Conservation (phyloP, 2,888 invertebrate genomes). For the Andrena hattorfiana region DNA sequence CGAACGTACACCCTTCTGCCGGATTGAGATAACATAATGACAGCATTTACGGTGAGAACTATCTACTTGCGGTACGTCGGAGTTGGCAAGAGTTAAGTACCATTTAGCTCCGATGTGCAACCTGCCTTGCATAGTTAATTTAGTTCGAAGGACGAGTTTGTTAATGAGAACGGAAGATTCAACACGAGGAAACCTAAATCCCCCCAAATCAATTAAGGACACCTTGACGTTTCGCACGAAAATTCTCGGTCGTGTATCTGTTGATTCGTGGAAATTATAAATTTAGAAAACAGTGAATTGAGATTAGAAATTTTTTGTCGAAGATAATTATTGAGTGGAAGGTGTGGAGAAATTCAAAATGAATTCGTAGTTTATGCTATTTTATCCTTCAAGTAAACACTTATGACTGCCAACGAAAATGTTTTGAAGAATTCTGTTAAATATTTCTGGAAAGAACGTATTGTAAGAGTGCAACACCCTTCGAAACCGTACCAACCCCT, state of each 20-base stretch:
- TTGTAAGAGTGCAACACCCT: slow-evolving; percentile 7
- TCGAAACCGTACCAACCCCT: slow-evolving; percentile 49
- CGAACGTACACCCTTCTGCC: slow-evolving; percentile 70
- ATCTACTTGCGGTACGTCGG: slow-evolving; percentile 74
- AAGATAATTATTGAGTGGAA: too few relatives aligned
- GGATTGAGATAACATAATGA: slow-evolving; percentile 79
- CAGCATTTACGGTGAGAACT: slow-evolving; percentile 75
- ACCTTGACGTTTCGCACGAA: slow-evolving; percentile 10
- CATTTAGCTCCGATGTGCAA: slow-evolving; percentile 68
- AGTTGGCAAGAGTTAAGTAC: slow-evolving; percentile 73
- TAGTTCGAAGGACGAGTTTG: slow-evolving; percentile 60
- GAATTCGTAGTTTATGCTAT: too few relatives aligned
- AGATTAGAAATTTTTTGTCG: too few relatives aligned
- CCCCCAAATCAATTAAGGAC: slow-evolving; percentile 52
- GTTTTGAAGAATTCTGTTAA: background rate
- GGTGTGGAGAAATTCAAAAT: too few relatives aligned
- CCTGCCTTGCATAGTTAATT: slow-evolving; percentile 66
- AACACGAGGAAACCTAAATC: slow-evolving; percentile 47
- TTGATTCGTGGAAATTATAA: background rate
- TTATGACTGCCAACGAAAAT: too few relatives aligned
- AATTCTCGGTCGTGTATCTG: slow-evolving; percentile 26
- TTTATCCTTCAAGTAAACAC: too few relatives aligned
- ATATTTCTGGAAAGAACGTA: slow-evolving; percentile 8
- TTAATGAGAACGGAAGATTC: slow-evolving; percentile 67
- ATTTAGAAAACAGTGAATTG: too few relatives aligned